Evolutionary conservation across 2,888 invertebrate genomes (phyloP).

Genomic region (Platycheirus albimanus): DNA sequence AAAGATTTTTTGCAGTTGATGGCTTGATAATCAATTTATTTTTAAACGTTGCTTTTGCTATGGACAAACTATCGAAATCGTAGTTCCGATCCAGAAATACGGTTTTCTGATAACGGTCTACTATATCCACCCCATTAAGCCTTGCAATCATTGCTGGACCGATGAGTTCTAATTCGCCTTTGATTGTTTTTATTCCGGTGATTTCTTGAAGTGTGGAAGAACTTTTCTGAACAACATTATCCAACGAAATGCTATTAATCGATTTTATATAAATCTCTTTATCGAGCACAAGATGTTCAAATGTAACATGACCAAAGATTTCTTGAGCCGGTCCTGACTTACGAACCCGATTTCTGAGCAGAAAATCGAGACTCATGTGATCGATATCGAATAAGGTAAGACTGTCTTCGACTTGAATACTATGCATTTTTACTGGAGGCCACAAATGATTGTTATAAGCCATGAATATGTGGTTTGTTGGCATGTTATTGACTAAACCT

Average conservation of each 20-base stretch:
- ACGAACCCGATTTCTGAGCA: conserved; percentile 78
- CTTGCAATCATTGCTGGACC: conserved; percentile 78
- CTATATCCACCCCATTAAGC: conserved; percentile 77
- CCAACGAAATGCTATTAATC: conserved; percentile 78
- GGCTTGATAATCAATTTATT: conserved; percentile 74
- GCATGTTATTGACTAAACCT: conserved; percentile 76
- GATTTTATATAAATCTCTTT: conserved; percentile 76
- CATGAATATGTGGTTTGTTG: conserved; percentile 72
- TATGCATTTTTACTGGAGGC: conserved; percentile 75
- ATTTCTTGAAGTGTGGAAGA: conserved; percentile 77
- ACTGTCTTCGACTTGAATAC: conserved; percentile 71
- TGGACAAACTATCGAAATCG: conserved; percentile 77
- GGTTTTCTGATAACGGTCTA: conserved; percentile 77
- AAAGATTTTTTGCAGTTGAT: background rate
- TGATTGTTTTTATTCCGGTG: conserved; percentile 77
- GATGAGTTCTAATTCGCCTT: conserved; percentile 75
- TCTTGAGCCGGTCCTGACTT: conserved; percentile 77
- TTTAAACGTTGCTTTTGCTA: conserved; percentile 77
- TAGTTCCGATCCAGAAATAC: conserved; percentile 78
- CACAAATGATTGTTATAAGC: conserved; percentile 48
- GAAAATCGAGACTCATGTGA: conserved; percentile 77
- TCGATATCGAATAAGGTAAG: conserved; percentile 77
- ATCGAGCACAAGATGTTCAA: conserved; percentile 78
- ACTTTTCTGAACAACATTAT: conserved; percentile 76
- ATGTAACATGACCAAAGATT: conserved; percentile 78